These are phyloP conservation scores for Nephrocerus scutellatus DNA, from an alignment of 2,888 invertebrate species.

Conservation along the genomic window DNA sequence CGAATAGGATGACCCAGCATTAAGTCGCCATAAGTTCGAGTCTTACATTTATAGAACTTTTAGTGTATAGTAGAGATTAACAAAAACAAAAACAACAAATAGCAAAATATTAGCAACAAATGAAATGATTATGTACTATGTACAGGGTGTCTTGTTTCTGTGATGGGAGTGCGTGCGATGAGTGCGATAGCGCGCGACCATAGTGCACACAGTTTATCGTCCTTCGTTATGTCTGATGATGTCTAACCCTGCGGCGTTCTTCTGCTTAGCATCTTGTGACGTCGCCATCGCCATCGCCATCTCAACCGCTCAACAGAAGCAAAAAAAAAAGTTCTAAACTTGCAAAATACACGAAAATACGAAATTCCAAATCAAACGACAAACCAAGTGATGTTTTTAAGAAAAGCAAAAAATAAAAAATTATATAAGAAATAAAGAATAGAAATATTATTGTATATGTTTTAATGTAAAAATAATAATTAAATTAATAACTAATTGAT, in stretches of 20 bases:
- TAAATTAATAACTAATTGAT: too few species aligned
- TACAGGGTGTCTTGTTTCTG: too few species aligned
- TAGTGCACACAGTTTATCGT: conserved; percentile 8
- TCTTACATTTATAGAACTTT: background rate
- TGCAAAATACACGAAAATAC: conserved; percentile 19
- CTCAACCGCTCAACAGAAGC: background rate
- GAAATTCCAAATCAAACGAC: conserved; percentile 43
- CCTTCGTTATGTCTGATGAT: too few species aligned
- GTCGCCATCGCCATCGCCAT: conserved; percentile 5
- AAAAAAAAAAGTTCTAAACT: conserved; percentile 11
- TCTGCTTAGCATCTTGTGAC: too few species aligned
- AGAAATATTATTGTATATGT: conserved; percentile 18
- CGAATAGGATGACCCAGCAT: conserved; percentile 32
- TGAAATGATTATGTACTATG: conserved; percentile 5
- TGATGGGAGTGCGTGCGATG: too few species aligned
- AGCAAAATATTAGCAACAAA: background rate
- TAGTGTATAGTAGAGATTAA: conserved; percentile 1
- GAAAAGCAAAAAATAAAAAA: conserved; percentile 16
- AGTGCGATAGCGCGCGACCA: background rate
- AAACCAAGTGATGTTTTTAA: conserved; percentile 43
- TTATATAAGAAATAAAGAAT: conserved; percentile 16
- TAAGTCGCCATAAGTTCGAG: background rate
- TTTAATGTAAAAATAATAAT: conserved; percentile 14
- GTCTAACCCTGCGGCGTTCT: too few species aligned
- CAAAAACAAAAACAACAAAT: background rate